Evolutionary conservation across 2,888 invertebrate genomes (phyloP), one percentile per base, ranked within the genome.

Genomic region (Callimorpha dominula): DNA sequence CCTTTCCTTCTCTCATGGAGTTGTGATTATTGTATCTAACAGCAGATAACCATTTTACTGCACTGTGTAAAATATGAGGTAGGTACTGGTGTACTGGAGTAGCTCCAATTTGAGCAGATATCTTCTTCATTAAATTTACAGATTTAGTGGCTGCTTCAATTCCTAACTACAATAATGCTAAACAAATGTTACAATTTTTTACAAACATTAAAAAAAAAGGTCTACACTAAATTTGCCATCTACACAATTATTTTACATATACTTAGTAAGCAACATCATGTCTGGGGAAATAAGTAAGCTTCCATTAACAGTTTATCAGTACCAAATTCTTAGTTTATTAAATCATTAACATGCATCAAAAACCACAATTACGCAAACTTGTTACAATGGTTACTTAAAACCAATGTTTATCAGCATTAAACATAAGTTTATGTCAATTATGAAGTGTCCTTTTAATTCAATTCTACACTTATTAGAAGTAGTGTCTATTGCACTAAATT

Each of bases 401-500:
- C 68, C 68, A 65, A 49, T 42, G 52, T 50, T 42, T 62, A 68
- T 65, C 54, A 66, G 42, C 68, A 54, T 67, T 69, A 69, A 54
- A 60, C 57, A 71, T 78, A 69, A 75, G 72, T 68, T 74, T 75
- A 63, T 74, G 77, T 84, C 84, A 81, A 77, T 78, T 66, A 75
- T 72, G 72, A 75, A 70, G 65, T 70, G 72, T 81, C 43, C 57
- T 60, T 77, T 71, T 67, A 60, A 65, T 78, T 76, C 75, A 75
- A 64, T 64, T 75, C 77, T 79, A 83, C 79, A 78, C 81, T 82
- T 84, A 81, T 64, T n/a, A 70, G 71, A 72, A 76, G 80, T 72
- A 89, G 86, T 86, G 88, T 88, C 88, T 80, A 72, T 86, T 71
- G 79, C 88, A 88, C 85, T 80, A 77, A 31, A 31, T 31, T 31